Evolutionary conservation across 2,113 vertebrate species (phyloP), one percentile per base, ranked within the genome.

Genomic region (Synchiropus splendidus): DNA sequence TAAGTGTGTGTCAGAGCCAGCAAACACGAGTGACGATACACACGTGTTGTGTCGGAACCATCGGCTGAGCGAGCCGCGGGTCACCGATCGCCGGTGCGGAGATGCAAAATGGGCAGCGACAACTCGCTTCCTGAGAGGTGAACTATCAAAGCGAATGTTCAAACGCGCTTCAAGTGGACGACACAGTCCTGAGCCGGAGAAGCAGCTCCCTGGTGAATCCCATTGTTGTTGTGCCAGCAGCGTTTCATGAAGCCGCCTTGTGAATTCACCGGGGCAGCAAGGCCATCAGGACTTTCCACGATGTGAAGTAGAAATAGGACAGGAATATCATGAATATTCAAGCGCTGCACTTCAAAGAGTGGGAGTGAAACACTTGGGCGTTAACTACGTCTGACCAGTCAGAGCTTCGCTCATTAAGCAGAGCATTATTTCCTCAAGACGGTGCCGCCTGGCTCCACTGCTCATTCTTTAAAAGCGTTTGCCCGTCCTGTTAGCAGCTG

Each of bases 241-340:
- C 48, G 41, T 27, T 27, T 57, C 21, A 18, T 37, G 51, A 58
- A 37, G 34, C 51, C 40, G 27, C 31, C 42, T 44, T 8, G 16
- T 46, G 51, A 67, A 65, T 64, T 58, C 54, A 64, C 60, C 45
- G 16, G 61, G 58, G 43, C 67, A 76, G 63, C 68, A 32, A 58
- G 57, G 68, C 76, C 67, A 74, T 66, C 53, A 53, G 39, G 54
- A 68, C 75, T 83, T 81, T 72, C 51, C 76, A 83, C 79, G 53
- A 79, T 67, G 51, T 66, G 51, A 69, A 70, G 66, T 42, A 75
- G 72, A 83, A 79, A 81, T 81, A 78, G 80, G 76, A 75, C 78
- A 75, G 61, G 72, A 59, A 76, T 68, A 61, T 64, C 52, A 79
- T 83, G 78, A 78, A 71, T 64, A 78, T 81, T 77, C 64, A 61